Percentiles rank a stretch among this genome's conserved stretches.
These are phyloP conservation scores for Anorthoa munda DNA, from an alignment of 2,888 invertebrate genomes.

Conservation along the genomic window DNA sequence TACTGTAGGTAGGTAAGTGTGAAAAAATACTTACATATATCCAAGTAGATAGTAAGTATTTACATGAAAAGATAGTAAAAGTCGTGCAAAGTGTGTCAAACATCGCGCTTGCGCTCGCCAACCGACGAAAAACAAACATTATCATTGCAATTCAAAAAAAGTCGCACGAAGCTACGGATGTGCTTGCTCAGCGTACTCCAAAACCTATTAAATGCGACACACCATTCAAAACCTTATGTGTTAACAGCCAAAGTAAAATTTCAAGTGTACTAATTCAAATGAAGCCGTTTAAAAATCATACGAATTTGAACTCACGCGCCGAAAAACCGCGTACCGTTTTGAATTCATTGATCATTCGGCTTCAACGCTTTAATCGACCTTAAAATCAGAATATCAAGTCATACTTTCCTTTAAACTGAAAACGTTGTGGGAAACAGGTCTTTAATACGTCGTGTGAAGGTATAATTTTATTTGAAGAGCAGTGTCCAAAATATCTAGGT, in stretches of 20 bases:
- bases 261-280: conserved; percentile 37
- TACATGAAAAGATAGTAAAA: conserved; percentile 78
- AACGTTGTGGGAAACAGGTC: conserved; percentile 52
- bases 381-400: conserved; percentile 71
- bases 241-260: conserved; percentile 21
- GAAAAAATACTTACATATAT: conserved; percentile 54
- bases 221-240: conserved; percentile 52
- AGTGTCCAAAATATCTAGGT: conserved; percentile 84
- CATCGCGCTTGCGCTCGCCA: conserved; percentile 57
- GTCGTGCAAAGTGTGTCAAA: conserved; percentile 70
- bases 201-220: conserved; percentile 68
- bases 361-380: conserved; percentile 73
- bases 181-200: conserved; percentile 74
- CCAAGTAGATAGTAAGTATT: conserved; percentile 36
- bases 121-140: conserved; percentile 70
- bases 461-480: conserved; percentile 64
- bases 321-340: conserved; percentile 82
- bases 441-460: conserved; percentile 65
- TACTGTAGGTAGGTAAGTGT: conserved; percentile 21
- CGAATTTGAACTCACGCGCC: conserved; percentile 80
- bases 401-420: conserved; percentile 65
- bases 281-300: conserved; percentile 77
- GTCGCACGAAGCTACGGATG: conserved; percentile 74
- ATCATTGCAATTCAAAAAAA: conserved; percentile 65
- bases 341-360: conserved; percentile 79